phyloP scores from a whole-genome alignment of 2,797 vertebrate species.

The Anniella stebbinsi region DNA sequence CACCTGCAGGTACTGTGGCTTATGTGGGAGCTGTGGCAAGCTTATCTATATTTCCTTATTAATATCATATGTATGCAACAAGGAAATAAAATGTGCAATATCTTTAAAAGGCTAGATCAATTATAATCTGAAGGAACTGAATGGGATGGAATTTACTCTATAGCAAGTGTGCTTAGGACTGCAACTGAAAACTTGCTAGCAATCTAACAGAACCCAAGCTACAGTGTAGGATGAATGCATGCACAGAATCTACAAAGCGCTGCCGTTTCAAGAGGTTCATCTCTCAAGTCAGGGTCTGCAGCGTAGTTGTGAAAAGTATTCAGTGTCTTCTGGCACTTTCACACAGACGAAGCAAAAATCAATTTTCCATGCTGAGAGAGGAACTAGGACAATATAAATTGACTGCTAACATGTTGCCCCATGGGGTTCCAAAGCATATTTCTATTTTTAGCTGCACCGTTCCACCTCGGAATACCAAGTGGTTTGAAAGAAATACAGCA shows the following conservation, averaged over 20 bases:
- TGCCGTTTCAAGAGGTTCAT: slow-evolving; percentile 55
- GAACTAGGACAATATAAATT: slow-evolving; percentile 77
- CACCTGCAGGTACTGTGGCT: too few species aligned
- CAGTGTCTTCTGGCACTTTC: slow-evolving; percentile 77
- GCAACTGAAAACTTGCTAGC: neutral
- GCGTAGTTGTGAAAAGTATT: slow-evolving; percentile 63
- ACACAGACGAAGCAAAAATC: slow-evolving; percentile 73
- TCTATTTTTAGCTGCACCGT: slow-evolving; percentile 86
- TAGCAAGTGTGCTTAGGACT: neutral
- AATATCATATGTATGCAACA: neutral
- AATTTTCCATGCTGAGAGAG: slow-evolving; percentile 79
- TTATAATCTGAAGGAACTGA: neutral
- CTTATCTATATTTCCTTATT: neutral
- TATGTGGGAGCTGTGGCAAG: too few species aligned
- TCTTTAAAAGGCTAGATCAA: neutral
- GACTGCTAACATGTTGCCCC: slow-evolving; percentile 73
- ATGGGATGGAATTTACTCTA: neutral
- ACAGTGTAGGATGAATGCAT: neutral
- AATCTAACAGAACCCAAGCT: neutral
- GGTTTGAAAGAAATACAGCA: slow-evolving; percentile 81
- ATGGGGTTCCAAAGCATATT: slow-evolving; percentile 67
- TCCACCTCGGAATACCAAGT: slow-evolving; percentile 81
- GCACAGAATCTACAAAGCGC: slow-evolving; percentile 15
- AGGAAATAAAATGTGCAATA: neutral
- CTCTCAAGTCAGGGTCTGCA: slow-evolving; percentile 60